Conservation (phyloP, 2,113 vertebrate species). For the Microtus pennsylvanicus region DNA sequence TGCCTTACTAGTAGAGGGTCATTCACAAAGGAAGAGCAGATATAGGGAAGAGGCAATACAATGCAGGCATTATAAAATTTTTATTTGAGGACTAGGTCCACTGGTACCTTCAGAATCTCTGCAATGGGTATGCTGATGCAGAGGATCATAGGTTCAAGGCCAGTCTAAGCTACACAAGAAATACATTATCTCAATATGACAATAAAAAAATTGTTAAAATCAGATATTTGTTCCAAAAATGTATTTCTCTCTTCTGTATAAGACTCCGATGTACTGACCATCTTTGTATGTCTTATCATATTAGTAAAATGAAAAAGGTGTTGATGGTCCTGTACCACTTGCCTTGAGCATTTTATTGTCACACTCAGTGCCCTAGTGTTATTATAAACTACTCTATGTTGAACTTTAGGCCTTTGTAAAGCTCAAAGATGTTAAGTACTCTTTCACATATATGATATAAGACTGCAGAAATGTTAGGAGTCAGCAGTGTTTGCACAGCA, state of each 20-base stretch:
- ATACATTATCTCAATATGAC: neutral
- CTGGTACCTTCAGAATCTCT: neutral
- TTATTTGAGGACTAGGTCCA: neutral
- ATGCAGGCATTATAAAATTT: neutral
- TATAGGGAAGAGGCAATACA: neutral
- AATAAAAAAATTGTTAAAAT: neutral
- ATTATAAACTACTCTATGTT: neutral
- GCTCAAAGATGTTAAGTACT: neutral
- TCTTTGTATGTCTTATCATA: neutral
- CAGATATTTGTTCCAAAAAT: neutral
- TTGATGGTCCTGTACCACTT: neutral
- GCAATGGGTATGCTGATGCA: neutral
- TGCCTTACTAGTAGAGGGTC: neutral
- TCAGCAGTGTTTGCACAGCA: neutral
- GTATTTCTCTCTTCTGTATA: neutral
- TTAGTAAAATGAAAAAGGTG: neutral
- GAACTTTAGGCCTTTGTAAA: neutral
- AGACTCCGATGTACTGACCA: neutral
- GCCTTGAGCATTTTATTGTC: neutral
- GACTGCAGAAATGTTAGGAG: neutral
- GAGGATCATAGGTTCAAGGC: neutral
- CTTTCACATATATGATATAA: neutral
- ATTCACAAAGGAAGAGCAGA: neutral
- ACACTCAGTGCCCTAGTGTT: neutral
- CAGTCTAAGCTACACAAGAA: neutral